Evolutionary conservation across 2,888 invertebrate species (phyloP), one percentile per base, ranked within the genome.

Genomic region (Platerodrilus igneus): DNA sequence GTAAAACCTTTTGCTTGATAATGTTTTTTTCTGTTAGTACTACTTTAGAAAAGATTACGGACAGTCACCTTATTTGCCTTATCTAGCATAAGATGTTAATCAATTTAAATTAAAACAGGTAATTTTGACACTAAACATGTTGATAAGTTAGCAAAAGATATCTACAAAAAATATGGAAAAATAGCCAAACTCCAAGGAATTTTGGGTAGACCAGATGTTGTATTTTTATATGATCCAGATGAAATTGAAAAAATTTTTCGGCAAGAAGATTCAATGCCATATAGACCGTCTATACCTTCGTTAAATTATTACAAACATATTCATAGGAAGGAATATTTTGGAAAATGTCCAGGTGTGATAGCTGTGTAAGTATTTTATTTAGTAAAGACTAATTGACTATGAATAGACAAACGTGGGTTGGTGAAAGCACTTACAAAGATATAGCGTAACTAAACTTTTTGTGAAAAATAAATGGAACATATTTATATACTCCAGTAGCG

Each of bases 221-320:
- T 84, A 19, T 84, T 84, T 55, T 69, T 83, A 1, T 84, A 81
- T 55, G 81, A 84, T 52, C 79, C 83, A 1, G 71, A 76, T 16
- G 81, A 82, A 55, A 82, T 83, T n/a, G 82, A 83, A 55, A 70
- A 76, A 34, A 77, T 83, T 1, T 83, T 81, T 52, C 66, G 83
- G n/a, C 74, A 76, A 13, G 83, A 84, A 61, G 83, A 83, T 48
- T 66, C 67, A 2, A 72, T 80, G 55, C 84, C 84, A 0, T 77
- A 78, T 48, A 74, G 84, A 38, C 83, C 84, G 0, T 81, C 83
- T 1, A 84, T 84, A 83, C 82, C 83, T 0, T 83, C 83, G 0
- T 64, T 84, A 28, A 77, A 83, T 59, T 81, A 82, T 53, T 84
- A 83, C 65, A 84, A 84, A 51, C 81, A 83, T 53, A 77, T 74